Base-by-base conservation (phyloP, 1,140 invertebrate genomes). In the Drosophila subpulchrella region DNA sequence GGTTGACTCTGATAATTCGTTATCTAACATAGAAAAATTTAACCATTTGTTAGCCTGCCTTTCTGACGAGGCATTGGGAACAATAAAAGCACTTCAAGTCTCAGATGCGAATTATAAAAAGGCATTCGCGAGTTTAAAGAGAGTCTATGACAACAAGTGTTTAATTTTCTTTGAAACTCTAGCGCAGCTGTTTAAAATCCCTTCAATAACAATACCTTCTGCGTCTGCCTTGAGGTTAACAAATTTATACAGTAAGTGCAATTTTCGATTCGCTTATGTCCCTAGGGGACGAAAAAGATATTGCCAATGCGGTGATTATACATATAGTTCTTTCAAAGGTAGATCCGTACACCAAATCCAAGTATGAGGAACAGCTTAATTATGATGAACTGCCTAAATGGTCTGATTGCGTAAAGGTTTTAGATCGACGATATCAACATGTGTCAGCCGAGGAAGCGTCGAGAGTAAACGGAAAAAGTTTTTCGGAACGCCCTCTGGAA, bases 41-140 rank as follows among this genome's bases (percentile, higher is more conserved):
- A 34, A 34, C 32, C 32, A 34, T 34, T 10, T 34, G n/a, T 34
- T 34, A 34, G 7, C 32, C 32, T 34, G 32, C 38, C 38, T 39
- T 39, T 39, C 38, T 39, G 38, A n/a, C 38, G 4, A 39, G 38
- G 13, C 12, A 39, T 39, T 39, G 38, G 12, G 4, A 39, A 39
- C 38, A 39, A 39, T 39, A 39, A 39, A 39, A 39, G 38, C 38
- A n/a, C 38, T 39, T 39, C 38, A 39, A 39, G 38, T 39, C 38
- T 39, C 13, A 39, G 38, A 39, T 39, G 13, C 12, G n/a, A 39
- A n/a, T 27, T 27, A 27, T 39, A 39, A 13, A 13, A 39, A 39
- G 38, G 5, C 38, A 39, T n/a, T 39, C n/a, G 38, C 12, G 12
- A 39, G 38, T 39, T 39, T 39, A 12, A 39, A 39, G 38, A n/a